Base-by-base conservation (phyloP, 2,888 invertebrate species). In the Athetis lepigone region DNA sequence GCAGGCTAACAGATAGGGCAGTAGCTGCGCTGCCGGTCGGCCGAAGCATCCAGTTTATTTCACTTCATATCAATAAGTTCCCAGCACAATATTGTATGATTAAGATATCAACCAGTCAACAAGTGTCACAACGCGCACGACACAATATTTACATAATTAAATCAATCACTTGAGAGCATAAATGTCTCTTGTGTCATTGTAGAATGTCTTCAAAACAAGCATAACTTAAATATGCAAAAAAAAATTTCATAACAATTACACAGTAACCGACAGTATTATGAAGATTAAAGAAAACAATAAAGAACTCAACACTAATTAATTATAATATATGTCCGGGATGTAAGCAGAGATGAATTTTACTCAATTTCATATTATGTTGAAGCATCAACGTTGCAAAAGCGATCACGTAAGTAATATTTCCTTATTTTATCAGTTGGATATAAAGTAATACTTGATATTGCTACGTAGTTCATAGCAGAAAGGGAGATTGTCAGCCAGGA, bases 41-140 rank as follows among this genome's bases (percentile, higher is more conserved):
- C 40, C 13, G 21, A 19, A 43, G 37, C 23, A 36, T 16, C 56
- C 16, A 27, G 13, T 13, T 4, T 6, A 11, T 49, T 43, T 18
- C 21, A 45, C 43, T 50, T 52, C 29, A 29, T 29, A 40, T 49
- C 33, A 73, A 67, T 47, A 50, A 70, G 62, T 73, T 67, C 1
- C 47, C 45, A 59, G 43, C 73, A 61, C 51, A 49, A 36, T 40
- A 46, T 61, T 43, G 60, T 61, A 25, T 46, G 25, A 33, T 13
- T 42, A 11, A 16, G 18, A 39, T 43, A 42, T 46, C 23, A 62
- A 72, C 27, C 29, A 21, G n/a, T 42, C 43, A 52, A 68, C 43
- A 40, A 29, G 36, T 40, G 36, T 23, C 60, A 25, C 27, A 39
- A 60, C 25, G 58, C 13, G 33, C 42, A 43, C 21, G 46, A 51